Base-by-base conservation (phyloP, 2,113 vertebrate species). In the Saguinus imperator region DNA sequence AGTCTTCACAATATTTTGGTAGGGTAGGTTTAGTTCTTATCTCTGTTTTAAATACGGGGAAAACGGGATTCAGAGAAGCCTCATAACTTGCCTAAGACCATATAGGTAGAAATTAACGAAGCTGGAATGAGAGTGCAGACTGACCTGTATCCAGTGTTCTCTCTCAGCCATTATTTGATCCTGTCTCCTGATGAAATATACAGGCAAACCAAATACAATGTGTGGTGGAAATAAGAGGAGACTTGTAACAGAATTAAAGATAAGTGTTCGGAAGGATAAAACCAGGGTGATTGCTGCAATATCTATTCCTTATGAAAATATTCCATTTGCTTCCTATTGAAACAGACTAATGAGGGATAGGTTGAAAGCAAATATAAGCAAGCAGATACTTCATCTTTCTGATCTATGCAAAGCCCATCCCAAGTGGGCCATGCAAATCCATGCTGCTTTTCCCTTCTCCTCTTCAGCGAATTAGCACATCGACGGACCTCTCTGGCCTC, bases 241-340 rank as follows among this genome's bases (percentile, higher is more conserved):
- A 84, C 37, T 84, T 73, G 70, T 37, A 96, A 96, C 40, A 96
- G 93, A 98, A 93, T 81, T 91, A 95, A 90, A 93, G 73, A 20
- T 58, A 1, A 23, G 52, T 85, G n/a, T 64, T 89, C 40, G 25
- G 70, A 94, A 96, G 75, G 87, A 85, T 52, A 89, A 86, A 80
- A 79, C 70, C 6, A 11, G 64, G 55, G 32, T 87, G 77, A 95
- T 11, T 37, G 48, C 68, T 72, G 35, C 43, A 76, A 81, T 79
- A 35, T 79, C 90, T 57, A 57, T 57, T 91, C 72, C 29, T 82
- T 97, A 91, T 61, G 85, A 97, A 95, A 97, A 93, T 82, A 90
- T 79, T 86, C 70, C 95, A 94, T 92, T 97, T 79, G 93, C 94
- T 96, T 90, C 92, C n/a, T 87, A 91, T 57, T 93, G 86, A 95